These are phyloP conservation scores for Brachymystax lenok DNA, from an alignment of 2,797 vertebrate genomes.

Conservation along the genomic window DNA sequence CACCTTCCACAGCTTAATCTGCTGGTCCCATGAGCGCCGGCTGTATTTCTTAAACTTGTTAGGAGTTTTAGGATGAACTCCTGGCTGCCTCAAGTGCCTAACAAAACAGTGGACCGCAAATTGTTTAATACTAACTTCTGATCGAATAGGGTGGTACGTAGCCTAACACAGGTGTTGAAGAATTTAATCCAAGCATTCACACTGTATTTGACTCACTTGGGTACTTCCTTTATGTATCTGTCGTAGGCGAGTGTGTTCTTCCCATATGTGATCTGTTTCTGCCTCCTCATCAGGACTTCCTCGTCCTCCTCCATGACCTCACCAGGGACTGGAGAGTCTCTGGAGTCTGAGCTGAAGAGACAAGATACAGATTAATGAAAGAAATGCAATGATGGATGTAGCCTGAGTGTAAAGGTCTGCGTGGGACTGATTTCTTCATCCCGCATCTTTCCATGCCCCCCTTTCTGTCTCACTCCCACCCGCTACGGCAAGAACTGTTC, in stretches of 20 bases:
- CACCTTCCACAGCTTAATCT: slow-evolving; percentile 97
- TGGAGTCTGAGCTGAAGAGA: slow-evolving; percentile 87
- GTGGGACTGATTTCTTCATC: no score
- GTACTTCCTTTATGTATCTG: slow-evolving; percentile 89
- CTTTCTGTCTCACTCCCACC: no score
- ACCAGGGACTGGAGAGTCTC: slow-evolving; percentile 73
- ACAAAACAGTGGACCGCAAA: background rate
- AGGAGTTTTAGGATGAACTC: slow-evolving; percentile 90
- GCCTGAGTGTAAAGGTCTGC: no score
- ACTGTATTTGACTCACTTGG: slow-evolving; percentile 78
- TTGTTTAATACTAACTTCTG: background rate
- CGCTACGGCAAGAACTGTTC: no score
- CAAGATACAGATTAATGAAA: slow-evolving; percentile 1
- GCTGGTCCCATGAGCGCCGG: slow-evolving; percentile 97
- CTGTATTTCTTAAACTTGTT: slow-evolving; percentile 99
- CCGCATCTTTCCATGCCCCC: no score
- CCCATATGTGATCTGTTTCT: slow-evolving; percentile 98
- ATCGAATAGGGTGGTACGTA: background rate
- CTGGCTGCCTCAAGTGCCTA: slow-evolving; percentile 87
- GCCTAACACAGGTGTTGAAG: background rate
- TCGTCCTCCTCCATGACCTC: slow-evolving; percentile 91
- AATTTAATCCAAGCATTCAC: no score
- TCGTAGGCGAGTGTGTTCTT: slow-evolving; percentile 97
- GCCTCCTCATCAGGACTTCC: slow-evolving; percentile 86
- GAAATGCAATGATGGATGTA: background rate